These are phyloP conservation scores for Gymnocypris eckloni DNA, from an alignment of 2,797 vertebrate genomes.

Conservation along the genomic window DNA sequence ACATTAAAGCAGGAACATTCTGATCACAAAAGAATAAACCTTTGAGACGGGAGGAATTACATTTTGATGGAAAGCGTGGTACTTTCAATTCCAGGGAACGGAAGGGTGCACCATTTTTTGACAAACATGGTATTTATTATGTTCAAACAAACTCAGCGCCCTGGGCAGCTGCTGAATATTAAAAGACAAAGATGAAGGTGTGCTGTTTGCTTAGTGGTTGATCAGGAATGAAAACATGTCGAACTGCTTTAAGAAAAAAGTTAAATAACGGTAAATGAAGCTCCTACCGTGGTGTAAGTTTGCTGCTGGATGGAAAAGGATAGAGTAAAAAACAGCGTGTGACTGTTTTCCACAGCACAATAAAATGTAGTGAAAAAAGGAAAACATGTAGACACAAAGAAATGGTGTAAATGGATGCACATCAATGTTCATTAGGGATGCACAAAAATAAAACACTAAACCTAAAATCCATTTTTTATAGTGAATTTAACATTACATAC, in stretches of 20 bases:
- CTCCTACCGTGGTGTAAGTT: background rate
- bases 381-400: background rate
- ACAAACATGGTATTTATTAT: slow-evolving; percentile 26
- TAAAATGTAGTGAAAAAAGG: too few species aligned
- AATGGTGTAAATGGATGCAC: background rate
- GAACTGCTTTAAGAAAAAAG: background rate
- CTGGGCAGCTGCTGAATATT: slow-evolving; percentile 29
- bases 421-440: background rate
- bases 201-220: slow-evolving; percentile 13
- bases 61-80: slow-evolving; percentile 46
- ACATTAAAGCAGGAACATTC: slow-evolving; percentile 55
- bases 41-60: slow-evolving; percentile 45
- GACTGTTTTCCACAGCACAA: background rate
- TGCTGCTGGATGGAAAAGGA: background rate
- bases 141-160: slow-evolving; percentile 19
- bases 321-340: background rate
- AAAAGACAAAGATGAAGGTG: slow-evolving; percentile 31
- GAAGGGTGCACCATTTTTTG: background rate
- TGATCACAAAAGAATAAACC: slow-evolving; percentile 59
- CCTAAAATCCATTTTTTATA: background rate
- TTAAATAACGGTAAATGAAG: background rate
- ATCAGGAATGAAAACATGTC: slow-evolving; percentile 15
- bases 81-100: background rate
- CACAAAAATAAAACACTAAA: background rate
- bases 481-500: background rate